Evolutionary conservation across 2,888 invertebrate species (phyloP).

Genomic region (Hirtodrosophila duncani): DNA sequence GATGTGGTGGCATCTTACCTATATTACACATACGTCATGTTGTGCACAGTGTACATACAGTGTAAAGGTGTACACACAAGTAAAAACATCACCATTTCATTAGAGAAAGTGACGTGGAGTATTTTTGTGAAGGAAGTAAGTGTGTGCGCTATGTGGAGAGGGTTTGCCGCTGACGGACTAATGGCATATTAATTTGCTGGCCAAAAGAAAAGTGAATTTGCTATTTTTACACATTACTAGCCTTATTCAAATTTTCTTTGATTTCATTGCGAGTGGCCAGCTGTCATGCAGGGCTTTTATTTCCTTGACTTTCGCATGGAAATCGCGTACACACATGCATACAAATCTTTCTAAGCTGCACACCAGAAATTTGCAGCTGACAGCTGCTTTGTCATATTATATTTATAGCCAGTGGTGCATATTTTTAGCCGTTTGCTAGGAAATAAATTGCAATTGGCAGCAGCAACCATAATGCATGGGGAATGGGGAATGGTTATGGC

Average conservation of each 20-base stretch:
- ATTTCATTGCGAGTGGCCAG: too few species aligned
- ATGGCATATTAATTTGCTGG: slow-evolving; percentile 26
- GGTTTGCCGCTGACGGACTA: too few species aligned
- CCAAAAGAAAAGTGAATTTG: too few species aligned
- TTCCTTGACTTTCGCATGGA: neutral
- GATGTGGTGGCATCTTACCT: slow-evolving; percentile 12
- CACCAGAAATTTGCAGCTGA: slow-evolving; percentile 1
- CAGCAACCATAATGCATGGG: slow-evolving; percentile 20
- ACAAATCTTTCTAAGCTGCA: slow-evolving; percentile 12
- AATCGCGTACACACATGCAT: too few species aligned
- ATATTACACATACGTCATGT: slow-evolving; percentile 44
- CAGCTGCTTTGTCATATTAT: slow-evolving; percentile 19
- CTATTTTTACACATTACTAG: too few species aligned
- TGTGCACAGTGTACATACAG: slow-evolving; percentile 1
- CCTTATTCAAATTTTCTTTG: too few species aligned
- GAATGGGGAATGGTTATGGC: slow-evolving; percentile 33
- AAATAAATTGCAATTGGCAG: slow-evolving; percentile 30
- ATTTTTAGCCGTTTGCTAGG: slow-evolving; percentile 5
- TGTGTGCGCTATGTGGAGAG: too few species aligned
- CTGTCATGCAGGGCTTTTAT: neutral
- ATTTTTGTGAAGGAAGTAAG: too few species aligned
- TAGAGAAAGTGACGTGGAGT: slow-evolving; percentile 24
- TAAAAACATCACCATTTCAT: slow-evolving; percentile 33
- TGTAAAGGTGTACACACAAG: too few species aligned
- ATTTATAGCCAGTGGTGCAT: slow-evolving; percentile 12